Percentiles rank a stretch among this genome's conserved stretches.
Conservation (phyloP, 37 sponge, comb jelly and placozoan species). For the Trichoplax adhaerens region DNA sequence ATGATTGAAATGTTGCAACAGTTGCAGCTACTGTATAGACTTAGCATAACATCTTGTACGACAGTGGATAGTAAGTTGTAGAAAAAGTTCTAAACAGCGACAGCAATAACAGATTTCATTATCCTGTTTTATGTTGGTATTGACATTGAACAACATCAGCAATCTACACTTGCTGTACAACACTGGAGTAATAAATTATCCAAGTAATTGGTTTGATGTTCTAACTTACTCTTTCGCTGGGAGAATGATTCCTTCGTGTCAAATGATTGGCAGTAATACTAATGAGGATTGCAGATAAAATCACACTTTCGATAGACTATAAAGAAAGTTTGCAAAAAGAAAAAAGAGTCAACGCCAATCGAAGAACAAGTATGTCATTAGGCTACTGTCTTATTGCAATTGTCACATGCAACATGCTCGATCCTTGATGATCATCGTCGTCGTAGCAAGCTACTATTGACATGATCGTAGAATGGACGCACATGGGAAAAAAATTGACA, state of each 20-base stretch:
- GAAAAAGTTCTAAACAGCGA: background rate
- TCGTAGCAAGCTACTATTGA: too few species aligned
- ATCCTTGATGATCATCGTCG: too few species aligned
- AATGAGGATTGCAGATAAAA: constrained; percentile 60
- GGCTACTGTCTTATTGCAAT: background rate
- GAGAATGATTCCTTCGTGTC: too few species aligned
- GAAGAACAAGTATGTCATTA: background rate
- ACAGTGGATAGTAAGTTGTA: background rate
- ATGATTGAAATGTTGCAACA: too few species aligned
- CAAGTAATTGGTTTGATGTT: too few species aligned
- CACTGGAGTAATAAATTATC: background rate
- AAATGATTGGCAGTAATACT: constrained; percentile 59
- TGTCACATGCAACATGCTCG: too few species aligned
- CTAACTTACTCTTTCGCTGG: too few species aligned
- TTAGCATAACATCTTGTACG: too few species aligned
- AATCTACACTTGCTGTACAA: background rate
- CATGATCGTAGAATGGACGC: background rate
- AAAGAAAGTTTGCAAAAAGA: background rate
- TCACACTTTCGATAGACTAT: constrained; percentile 61
- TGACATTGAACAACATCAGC: background rate
- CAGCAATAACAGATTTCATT: background rate
- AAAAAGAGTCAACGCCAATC: background rate
- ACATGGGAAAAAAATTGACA: background rate
- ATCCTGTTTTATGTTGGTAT: background rate
- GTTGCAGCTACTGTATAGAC: too few species aligned